phyloP scores from a whole-genome alignment of 2,113 vertebrate species.

The Thermophis baileyi region DNA sequence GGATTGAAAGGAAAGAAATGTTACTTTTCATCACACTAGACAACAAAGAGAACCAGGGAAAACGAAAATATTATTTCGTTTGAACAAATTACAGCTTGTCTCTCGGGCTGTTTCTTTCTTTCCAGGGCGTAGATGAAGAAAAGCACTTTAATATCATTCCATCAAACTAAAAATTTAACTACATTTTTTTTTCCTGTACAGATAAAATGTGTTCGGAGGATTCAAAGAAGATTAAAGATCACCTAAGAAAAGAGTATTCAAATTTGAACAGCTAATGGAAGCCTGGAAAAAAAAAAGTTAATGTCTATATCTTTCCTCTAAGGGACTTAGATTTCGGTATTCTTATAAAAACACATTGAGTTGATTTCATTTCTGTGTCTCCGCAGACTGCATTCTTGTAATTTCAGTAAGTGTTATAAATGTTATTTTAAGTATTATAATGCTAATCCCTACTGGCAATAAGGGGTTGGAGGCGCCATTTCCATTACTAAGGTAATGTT shows the following conservation, averaged over 20 bases:
- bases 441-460: constrained; percentile 84
- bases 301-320: constrained; percentile 79
- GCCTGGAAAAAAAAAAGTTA: constrained; percentile 71
- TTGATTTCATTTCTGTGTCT: constrained; percentile 80
- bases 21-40: constrained; percentile 81
- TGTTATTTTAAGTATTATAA: constrained; percentile 87
- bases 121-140: constrained; percentile 75
- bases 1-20: constrained; percentile 80
- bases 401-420: constrained; percentile 91
- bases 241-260: constrained; percentile 82
- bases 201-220: constrained; percentile 80
- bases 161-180: constrained; percentile 84
- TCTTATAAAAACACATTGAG: constrained; percentile 83
- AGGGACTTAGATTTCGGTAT: constrained; percentile 78
- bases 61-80: constrained; percentile 84
- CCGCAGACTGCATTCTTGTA: constrained; percentile 78
- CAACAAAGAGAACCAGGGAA: constrained; percentile 79
- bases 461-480: constrained; percentile 80
- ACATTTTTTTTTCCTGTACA: constrained; percentile 69
- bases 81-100: constrained; percentile 79
- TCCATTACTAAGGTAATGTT: constrained; percentile 90
- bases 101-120: constrained; percentile 66
- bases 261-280: constrained; percentile 83
- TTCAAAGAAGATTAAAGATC: constrained; percentile 84
- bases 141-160: constrained; percentile 82